Evolutionary conservation across 2,113 vertebrate species (phyloP).

Genomic region (Panurus biarmicus): DNA sequence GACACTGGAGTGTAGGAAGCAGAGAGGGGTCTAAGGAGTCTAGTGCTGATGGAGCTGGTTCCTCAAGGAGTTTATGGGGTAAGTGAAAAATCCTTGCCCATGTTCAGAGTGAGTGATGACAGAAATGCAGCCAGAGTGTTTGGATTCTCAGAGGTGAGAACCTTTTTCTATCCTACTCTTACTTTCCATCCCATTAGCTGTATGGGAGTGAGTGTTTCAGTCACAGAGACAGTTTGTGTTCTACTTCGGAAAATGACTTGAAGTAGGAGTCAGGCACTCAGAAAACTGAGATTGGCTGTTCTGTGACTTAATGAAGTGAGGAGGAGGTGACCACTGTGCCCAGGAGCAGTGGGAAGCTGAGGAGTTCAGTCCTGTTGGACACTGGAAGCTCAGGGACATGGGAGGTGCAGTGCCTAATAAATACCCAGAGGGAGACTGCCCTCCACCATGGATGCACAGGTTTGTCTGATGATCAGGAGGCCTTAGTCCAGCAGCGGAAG

Average conservation of each 20-base stretch:
- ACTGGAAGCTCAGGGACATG: background rate
- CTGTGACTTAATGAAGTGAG: fast-evolving
- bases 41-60: background rate
- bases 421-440: background rate
- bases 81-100: background rate
- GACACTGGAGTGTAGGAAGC: background rate
- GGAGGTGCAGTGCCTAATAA: background rate
- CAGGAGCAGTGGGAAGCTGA: background rate
- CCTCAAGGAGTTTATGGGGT: background rate
- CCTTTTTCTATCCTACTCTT: background rate
- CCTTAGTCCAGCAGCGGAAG: background rate
- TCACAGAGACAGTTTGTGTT: background rate
- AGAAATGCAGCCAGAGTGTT: background rate
- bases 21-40: background rate
- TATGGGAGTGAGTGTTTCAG: background rate
- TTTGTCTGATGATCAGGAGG: background rate
- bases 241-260: background rate
- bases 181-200: fast-evolving
- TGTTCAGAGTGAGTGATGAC: background rate
- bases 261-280: background rate
- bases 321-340: background rate
- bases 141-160: background rate
- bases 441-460: background rate
- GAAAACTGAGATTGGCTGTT: background rate
- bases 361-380: background rate